Conservation (phyloP, 2,113 vertebrate species). For the Uria lomvia region DNA sequence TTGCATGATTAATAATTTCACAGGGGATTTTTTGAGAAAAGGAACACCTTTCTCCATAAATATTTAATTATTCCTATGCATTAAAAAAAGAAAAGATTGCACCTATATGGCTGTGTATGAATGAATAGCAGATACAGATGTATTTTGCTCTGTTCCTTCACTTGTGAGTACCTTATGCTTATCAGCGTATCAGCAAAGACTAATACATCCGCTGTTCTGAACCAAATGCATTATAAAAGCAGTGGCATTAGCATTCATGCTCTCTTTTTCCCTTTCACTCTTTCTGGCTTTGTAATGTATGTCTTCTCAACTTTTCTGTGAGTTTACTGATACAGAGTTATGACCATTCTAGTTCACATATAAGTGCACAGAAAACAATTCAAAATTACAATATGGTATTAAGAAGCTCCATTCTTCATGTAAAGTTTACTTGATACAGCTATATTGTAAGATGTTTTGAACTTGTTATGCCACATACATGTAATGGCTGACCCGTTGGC, state of each 20-base stretch:
- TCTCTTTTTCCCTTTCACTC: not conserved
- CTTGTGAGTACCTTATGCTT: not conserved
- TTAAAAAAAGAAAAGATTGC: not conserved
- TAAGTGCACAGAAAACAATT: not conserved
- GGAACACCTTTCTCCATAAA: not conserved
- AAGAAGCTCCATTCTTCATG: not conserved
- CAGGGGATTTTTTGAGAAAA: not conserved
- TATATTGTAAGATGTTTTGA: not conserved
- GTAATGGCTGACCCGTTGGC: not conserved
- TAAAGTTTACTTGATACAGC: not conserved
- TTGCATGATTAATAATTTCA: conserved; percentile 24
- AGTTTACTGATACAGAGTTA: not conserved
- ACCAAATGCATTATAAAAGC: not conserved
- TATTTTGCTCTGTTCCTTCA: not conserved
- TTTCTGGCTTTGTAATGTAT: not conserved
- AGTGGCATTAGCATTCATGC: not conserved
- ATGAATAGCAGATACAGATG: not conserved
- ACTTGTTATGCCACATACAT: not conserved
- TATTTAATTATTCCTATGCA: not conserved
- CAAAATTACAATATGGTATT: not conserved
- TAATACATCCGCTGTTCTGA: not conserved
- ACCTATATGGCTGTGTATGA: not conserved
- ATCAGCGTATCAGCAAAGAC: not conserved
- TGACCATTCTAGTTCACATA: not conserved
- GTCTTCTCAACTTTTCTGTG: not conserved